These are phyloP conservation scores for Ataeniobius toweri DNA, from an alignment of 2,797 vertebrate genomes.

Conservation along the genomic window DNA sequence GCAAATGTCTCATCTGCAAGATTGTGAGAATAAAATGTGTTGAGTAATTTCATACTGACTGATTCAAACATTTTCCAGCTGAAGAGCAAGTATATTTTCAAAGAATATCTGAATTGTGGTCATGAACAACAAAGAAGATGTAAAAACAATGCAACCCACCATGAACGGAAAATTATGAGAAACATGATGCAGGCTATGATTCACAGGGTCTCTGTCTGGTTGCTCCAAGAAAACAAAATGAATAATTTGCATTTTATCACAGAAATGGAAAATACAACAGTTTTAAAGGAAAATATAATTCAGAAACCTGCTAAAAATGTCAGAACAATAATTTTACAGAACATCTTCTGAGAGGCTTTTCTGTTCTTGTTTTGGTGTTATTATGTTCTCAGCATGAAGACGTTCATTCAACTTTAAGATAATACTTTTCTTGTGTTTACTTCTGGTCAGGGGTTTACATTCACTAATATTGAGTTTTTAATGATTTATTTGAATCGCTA, in stretches of 20 bases:
- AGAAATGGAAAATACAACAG: neutral
- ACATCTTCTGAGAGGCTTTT: neutral
- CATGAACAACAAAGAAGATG: neutral
- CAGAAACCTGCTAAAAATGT: neutral
- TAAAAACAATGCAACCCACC: neutral
- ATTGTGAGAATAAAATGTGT: neutral
- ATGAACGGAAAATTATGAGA: neutral
- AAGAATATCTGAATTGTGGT: neutral
- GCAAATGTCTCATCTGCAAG: neutral
- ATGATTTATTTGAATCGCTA: too few relatives aligned
- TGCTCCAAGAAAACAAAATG: neutral
- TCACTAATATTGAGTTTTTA: too few relatives aligned
- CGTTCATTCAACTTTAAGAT: too few relatives aligned
- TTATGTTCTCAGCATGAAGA: too few relatives aligned
- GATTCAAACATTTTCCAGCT: neutral
- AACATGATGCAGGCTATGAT: neutral
- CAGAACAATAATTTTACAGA: neutral
- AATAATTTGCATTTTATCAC: neutral
- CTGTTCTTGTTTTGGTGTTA: too few relatives aligned
- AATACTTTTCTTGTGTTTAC: too few relatives aligned
- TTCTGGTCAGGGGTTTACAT: too few relatives aligned
- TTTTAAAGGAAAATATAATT: neutral
- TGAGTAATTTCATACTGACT: neutral
- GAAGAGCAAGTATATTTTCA: neutral
- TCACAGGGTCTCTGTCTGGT: neutral